phyloP scores from a whole-genome alignment of 2,797 vertebrate genomes.

The Takifugu ocellatus region DNA sequence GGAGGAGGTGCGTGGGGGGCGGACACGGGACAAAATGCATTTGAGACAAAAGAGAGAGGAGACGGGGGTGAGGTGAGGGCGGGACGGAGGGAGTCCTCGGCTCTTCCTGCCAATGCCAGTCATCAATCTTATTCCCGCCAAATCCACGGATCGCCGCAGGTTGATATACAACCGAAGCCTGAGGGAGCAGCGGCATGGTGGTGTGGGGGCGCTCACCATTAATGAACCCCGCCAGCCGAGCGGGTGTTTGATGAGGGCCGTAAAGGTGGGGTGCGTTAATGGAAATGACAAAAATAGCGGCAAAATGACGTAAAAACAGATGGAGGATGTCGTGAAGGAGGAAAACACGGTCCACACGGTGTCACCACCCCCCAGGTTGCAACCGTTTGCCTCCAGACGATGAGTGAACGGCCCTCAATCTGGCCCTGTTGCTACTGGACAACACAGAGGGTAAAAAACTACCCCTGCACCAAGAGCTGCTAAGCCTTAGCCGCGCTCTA shows the following conservation, averaged over 20 bases:
- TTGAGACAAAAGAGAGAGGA: slow-evolving; percentile 24
- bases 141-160: not conserved
- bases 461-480: not conserved
- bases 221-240: no score
- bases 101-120: no score
- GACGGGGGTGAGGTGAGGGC: not conserved
- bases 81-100: slow-evolving; percentile 2
- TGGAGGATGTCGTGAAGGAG: no score
- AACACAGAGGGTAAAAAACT: no score
- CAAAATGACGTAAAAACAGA: not conserved
- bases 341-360: no score
- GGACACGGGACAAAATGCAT: slow-evolving; percentile 58
- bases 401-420: no score
- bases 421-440: no score
- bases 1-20: slow-evolving; percentile 18
- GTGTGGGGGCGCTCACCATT: no score
- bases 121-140: no score
- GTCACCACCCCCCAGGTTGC: no score
- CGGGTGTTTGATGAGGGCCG: no score
- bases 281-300: slow-evolving; percentile 15
- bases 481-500: slow-evolving; percentile 21
- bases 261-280: not conserved
- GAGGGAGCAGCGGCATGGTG: slow-evolving; percentile 24
- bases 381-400: no score
- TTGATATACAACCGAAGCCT: slow-evolving; percentile 26